Evolutionary conservation across 2,113 vertebrate genomes (phyloP).

Genomic region (Passer montanus): DNA sequence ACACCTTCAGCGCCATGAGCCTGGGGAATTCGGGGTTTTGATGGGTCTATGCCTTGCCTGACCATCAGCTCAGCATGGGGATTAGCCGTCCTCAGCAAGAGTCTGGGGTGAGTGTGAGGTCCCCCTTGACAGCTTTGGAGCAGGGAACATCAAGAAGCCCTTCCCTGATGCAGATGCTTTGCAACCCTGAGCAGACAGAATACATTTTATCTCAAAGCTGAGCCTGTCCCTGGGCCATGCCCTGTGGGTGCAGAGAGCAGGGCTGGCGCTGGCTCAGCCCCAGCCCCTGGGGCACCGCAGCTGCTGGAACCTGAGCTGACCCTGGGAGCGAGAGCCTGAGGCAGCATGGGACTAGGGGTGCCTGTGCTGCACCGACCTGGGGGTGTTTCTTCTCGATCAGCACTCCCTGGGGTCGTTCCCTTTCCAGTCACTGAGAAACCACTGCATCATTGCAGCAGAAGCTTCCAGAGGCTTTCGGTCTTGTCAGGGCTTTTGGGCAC

Average conservation of each 20-base stretch:
- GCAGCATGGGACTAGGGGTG: neutral
- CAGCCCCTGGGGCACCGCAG: neutral
- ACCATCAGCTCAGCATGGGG: neutral
- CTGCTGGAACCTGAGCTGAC: accelerated
- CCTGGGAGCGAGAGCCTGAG: neutral
- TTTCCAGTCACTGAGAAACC: neutral
- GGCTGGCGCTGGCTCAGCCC: neutral
- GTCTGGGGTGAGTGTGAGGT: neutral
- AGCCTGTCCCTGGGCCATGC: no score
- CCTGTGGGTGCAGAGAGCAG: neutral
- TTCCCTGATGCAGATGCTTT: neutral
- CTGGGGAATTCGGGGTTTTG: neutral
- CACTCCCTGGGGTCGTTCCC: neutral
- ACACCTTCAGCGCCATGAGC: accelerated
- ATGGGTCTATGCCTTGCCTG: neutral
- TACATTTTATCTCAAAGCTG: neutral
- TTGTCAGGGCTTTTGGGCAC: neutral
- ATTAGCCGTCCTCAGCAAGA: neutral
- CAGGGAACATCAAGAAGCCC: neutral
- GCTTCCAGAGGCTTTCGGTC: neutral
- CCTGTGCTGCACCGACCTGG: accelerated
- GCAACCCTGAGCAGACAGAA: neutral
- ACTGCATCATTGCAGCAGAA: neutral
- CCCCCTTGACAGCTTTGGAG: neutral
- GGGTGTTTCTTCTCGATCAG: neutral